These are phyloP conservation scores for Poeciliopsis turrubarensis DNA, from an alignment of 2,113 vertebrate species.

Conservation along the genomic window DNA sequence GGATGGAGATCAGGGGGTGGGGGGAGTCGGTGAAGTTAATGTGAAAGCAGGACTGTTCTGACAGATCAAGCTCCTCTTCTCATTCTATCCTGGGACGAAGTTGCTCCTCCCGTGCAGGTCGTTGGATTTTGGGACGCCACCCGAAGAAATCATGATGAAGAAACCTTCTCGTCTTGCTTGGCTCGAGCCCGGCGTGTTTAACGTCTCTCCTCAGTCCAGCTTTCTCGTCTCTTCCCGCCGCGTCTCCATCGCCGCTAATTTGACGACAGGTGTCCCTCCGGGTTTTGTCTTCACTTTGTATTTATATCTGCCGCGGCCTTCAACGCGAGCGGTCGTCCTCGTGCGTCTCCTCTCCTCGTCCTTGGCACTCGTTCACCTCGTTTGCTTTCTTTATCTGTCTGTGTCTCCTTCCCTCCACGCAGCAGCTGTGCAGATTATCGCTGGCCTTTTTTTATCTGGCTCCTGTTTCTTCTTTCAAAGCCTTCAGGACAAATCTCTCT, in stretches of 20 bases:
- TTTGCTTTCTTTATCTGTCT: conserved; percentile 65
- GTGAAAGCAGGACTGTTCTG: conserved; percentile 42
- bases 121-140: conserved; percentile 48
- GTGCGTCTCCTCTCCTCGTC: conserved; percentile 40
- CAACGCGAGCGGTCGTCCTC: conserved; percentile 15
- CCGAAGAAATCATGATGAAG: conserved; percentile 72
- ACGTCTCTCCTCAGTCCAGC: conserved; percentile 32
- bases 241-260: conserved; percentile 40
- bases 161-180: conserved; percentile 12
- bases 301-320: conserved; percentile 32
- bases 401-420: conserved; percentile 38
- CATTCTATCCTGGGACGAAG: conserved; percentile 74
- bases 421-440: conserved; percentile 58
- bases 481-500: conserved; percentile 55
- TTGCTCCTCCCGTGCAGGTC: conserved; percentile 64
- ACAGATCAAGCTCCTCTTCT: conserved; percentile 51
- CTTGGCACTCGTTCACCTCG: conserved; percentile 65
- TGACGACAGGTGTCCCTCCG: conserved; percentile 51
- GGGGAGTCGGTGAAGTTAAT: conserved; percentile 11
- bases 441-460: conserved; percentile 55
- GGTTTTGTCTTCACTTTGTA: conserved; percentile 12
- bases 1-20: conserved; percentile 41
- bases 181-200: conserved; percentile 1
- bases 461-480: conserved; percentile 46
- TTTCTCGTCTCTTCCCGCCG: conserved; percentile 20